Evolutionary conservation across 2,888 invertebrate species (phyloP).

Genomic region (Dynastes hyllus): DNA sequence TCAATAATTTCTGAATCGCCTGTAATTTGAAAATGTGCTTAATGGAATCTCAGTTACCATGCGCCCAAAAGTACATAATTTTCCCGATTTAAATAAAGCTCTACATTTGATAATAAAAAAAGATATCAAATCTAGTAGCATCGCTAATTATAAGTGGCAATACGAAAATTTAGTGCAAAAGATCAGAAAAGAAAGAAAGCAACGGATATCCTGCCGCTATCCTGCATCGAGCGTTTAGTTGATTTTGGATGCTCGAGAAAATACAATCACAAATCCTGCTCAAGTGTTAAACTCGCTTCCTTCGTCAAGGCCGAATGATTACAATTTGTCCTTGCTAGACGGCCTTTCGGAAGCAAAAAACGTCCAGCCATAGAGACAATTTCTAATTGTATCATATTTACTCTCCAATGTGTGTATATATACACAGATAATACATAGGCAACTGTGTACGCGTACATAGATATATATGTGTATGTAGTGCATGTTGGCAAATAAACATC

Average conservation of each 20-base stretch:
- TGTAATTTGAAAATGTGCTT: too few relatives aligned
- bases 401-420: background rate
- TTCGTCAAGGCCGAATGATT: background rate
- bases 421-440: background rate
- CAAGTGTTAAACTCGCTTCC: background rate
- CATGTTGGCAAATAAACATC: background rate
- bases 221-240: background rate
- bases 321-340: constrained; percentile 8
- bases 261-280: background rate
- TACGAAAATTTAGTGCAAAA: background rate
- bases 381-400: too few relatives aligned
- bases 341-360: background rate
- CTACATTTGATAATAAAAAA: too few relatives aligned
- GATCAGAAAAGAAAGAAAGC: background rate
- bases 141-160: background rate
- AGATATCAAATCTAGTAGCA: too few relatives aligned
- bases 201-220: background rate
- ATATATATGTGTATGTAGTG: background rate
- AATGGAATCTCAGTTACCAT: too few relatives aligned
- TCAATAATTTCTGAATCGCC: too few relatives aligned
- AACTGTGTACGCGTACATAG: background rate
- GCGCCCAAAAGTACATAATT: too few relatives aligned
- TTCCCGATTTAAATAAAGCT: too few relatives aligned
- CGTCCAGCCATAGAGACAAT: too few relatives aligned
- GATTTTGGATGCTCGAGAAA: background rate